Base-by-base conservation (phyloP, 1,140 invertebrate species). In the Conopomorpha cramerella region DNA sequence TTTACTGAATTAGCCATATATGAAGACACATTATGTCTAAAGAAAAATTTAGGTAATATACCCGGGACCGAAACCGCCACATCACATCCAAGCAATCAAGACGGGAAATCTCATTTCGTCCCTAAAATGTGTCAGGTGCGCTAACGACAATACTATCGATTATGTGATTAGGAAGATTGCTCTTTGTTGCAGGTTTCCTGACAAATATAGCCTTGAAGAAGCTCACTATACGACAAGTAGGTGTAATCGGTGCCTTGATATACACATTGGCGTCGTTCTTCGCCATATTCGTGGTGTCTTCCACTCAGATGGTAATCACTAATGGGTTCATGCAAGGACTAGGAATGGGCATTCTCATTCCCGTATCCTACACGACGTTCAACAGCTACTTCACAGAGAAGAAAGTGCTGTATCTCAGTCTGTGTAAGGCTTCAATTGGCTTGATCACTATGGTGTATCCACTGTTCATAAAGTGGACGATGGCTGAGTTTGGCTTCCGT, bases 341-440 rank as follows among this genome's bases (percentile, higher is more conserved):
- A 8, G 71, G 74, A 35, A 66, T 68, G 64, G 74, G 74, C 3
- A 45, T 78, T 10, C 65, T 77, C 3, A 76, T 74, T 38, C 71
- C 71, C 1, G 57, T 71, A 4, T 60, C 65, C 2, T 76, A 76
- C 26, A 76, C 71, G 7, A 73, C 66, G 36, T 76, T 71, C 23
- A 76, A 76, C 30, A 67, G 62, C 34, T 76, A 73, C 31, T 76
- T 76, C 33, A 73, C 66, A 32, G 63, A 55, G 50, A 73, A 76
- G 49, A 76, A 72, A 49, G 66, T 83, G 10, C 63, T 85, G 37
- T 79, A 84, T 66, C 78, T 85, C 56, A 81, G 82, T 46, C 57
- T 83, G 11, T 81, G 81, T 38, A 84, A 86, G 55, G 74, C 81
- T 1, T 55, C 83, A 2, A 84, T 85, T 34, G 81, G 80, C 0